phyloP scores from a whole-genome alignment of 2,888 invertebrate genomes.

The Brachypalpus laphriformis region DNA sequence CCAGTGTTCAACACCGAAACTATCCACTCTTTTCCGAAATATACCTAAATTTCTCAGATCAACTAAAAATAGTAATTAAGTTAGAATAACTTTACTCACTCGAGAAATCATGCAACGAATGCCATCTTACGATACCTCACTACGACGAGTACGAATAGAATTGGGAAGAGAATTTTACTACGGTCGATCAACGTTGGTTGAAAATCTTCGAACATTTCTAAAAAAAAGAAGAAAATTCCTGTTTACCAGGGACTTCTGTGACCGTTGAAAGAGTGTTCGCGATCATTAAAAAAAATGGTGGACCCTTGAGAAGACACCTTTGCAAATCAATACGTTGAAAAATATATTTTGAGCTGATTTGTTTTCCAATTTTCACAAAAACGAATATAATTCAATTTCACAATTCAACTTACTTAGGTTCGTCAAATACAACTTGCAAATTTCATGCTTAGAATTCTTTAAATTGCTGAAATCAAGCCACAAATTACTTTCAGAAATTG shows the following conservation, averaged over 20 bases:
- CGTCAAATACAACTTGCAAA: too few relatives aligned
- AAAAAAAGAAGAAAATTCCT: neutral
- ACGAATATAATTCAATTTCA: conserved; percentile 4
- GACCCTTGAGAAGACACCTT: conserved; percentile 1
- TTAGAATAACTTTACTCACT: too few relatives aligned
- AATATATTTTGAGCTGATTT: conserved; percentile 12
- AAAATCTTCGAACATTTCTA: neutral
- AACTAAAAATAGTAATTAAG: neutral
- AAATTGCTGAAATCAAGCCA: neutral
- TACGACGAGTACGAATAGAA: too few relatives aligned
- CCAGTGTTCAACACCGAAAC: too few relatives aligned
- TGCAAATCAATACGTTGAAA: conserved; percentile 12
- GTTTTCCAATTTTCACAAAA: conserved; percentile 5
- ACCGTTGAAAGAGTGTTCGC: neutral
- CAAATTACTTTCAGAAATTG: conserved; percentile 3
- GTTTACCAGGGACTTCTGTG: neutral
- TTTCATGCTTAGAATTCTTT: conserved; percentile 13
- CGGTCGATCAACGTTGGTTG: conserved; percentile 7
- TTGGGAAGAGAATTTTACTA: neutral
- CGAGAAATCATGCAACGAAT: too few relatives aligned
- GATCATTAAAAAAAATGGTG: neutral
- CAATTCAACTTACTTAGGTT: neutral
- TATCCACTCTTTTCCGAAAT: too few relatives aligned
- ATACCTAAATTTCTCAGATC: too few relatives aligned
- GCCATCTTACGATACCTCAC: too few relatives aligned